A percentile compares a stretch with the other conserved stretches of the same genome.
Evolutionary conservation across 2,888 invertebrate genomes (phyloP).

Genomic region (Nymphalis urticae): DNA sequence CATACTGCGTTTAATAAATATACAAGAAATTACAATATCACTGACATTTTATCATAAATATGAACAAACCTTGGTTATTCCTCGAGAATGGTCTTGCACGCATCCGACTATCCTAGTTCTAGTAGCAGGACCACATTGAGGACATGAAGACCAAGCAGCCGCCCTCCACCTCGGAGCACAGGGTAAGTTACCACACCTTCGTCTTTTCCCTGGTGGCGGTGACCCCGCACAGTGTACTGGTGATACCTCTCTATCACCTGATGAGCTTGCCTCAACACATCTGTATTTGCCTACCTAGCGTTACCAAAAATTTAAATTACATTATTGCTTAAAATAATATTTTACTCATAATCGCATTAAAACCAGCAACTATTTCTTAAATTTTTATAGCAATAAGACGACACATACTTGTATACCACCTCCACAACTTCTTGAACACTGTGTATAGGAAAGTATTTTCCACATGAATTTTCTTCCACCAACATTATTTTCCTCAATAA

Average conservation of each 20-base stretch:
- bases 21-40: no score
- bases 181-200: slow-evolving; percentile 88
- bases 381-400: neutral
- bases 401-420: slow-evolving; percentile 85
- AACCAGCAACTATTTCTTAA: neutral
- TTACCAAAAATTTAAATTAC: slow-evolving; percentile 9
- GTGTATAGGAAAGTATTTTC: slow-evolving; percentile 89
- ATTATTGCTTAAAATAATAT: neutral
- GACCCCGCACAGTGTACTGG: slow-evolving; percentile 79
- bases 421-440: slow-evolving; percentile 91
- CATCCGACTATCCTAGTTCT: slow-evolving; percentile 88
- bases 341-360: neutral
- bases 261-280: slow-evolving; percentile 84
- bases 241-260: slow-evolving; percentile 83
- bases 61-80: slow-evolving; percentile 63
- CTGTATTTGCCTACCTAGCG: slow-evolving; percentile 85
- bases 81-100: slow-evolving; percentile 81
- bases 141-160: slow-evolving; percentile 89
- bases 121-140: slow-evolving; percentile 88
- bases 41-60: neutral
- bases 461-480: slow-evolving; percentile 84
- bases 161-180: slow-evolving; percentile 93
- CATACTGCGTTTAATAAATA: no score
- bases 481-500: slow-evolving; percentile 62
- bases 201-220: slow-evolving; percentile 80